These are phyloP conservation scores for Esox niger DNA, from an alignment of 2,113 vertebrate genomes.

Conservation along the genomic window DNA sequence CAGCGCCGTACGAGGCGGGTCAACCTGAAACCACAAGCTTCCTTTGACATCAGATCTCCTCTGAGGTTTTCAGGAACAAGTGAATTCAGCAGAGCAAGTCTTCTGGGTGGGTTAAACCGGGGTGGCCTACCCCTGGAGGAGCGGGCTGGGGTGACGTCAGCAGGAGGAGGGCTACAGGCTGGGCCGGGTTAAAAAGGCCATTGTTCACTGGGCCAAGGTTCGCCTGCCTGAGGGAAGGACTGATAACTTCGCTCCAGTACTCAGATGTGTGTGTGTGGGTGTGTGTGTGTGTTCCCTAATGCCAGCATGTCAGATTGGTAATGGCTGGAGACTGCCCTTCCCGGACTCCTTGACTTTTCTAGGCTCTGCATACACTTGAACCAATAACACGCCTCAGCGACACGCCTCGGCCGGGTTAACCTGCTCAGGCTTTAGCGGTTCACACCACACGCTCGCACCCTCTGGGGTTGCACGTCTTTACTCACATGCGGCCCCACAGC, in stretches of 20 bases:
- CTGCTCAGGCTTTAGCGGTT: too few relatives aligned
- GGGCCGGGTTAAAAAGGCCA: neutral
- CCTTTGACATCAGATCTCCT: too few relatives aligned
- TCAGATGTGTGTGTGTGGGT: neutral
- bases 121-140: too few relatives aligned
- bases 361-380: slow-evolving; percentile 37
- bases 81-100: too few relatives aligned
- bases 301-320: slow-evolving; percentile 45
- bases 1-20: too few relatives aligned
- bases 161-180: neutral
- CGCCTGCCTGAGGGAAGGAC: neutral
- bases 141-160: neutral
- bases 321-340: slow-evolving; percentile 47
- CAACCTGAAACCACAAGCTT: too few relatives aligned
- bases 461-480: neutral
- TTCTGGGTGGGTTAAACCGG: too few relatives aligned
- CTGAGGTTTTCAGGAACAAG: too few relatives aligned
- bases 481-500: neutral
- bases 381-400: slow-evolving; percentile 44
- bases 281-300: neutral
- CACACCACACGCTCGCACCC: neutral
- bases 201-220: neutral
- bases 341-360: slow-evolving; percentile 22
- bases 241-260: neutral
- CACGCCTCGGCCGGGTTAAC: slow-evolving; percentile 20